Conservation (phyloP, 2,113 vertebrate genomes). For the Pseudorectes ferrugineus region DNA sequence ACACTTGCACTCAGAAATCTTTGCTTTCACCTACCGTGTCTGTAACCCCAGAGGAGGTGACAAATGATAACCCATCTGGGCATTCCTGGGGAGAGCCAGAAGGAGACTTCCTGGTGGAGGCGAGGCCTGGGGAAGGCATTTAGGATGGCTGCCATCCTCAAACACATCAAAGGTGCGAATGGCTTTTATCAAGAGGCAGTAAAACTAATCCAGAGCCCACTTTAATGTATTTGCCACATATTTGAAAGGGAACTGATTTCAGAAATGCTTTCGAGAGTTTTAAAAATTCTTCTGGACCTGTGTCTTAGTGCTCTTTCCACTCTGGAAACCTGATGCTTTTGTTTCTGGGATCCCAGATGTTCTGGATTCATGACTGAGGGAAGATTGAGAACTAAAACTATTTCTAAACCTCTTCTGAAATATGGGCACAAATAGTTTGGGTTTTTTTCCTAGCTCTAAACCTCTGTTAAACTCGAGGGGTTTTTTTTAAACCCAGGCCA, state of each 20-base stretch:
- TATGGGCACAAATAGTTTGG: not conserved
- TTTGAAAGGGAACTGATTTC: slow-evolving; percentile 36
- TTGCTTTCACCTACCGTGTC: not conserved
- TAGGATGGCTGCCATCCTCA: slow-evolving; percentile 40
- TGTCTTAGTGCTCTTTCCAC: not conserved
- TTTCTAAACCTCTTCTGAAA: slow-evolving; percentile 13
- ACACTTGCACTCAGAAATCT: not conserved
- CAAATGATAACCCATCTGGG: not conserved
- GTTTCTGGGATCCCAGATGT: slow-evolving; percentile 37
- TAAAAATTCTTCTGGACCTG: slow-evolving; percentile 30
- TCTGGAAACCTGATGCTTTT: slow-evolving; percentile 40
- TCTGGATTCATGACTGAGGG: not conserved
- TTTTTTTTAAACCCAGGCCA: not conserved
- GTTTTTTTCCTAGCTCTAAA: not conserved
- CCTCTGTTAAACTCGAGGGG: not conserved
- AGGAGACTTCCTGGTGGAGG: not conserved
- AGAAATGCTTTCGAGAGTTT: slow-evolving; percentile 34
- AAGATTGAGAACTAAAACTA: not conserved
- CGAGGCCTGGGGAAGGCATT: slow-evolving; percentile 2
- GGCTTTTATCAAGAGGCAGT: slow-evolving; percentile 49
- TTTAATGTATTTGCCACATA: slow-evolving; percentile 38
- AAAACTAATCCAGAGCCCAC: slow-evolving; percentile 44
- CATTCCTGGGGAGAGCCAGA: not conserved
- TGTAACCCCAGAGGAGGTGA: not conserved
- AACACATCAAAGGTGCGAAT: slow-evolving; percentile 41